Base-by-base conservation (phyloP, 2,888 invertebrate species). In the Dasysyrphus tricinctus region DNA sequence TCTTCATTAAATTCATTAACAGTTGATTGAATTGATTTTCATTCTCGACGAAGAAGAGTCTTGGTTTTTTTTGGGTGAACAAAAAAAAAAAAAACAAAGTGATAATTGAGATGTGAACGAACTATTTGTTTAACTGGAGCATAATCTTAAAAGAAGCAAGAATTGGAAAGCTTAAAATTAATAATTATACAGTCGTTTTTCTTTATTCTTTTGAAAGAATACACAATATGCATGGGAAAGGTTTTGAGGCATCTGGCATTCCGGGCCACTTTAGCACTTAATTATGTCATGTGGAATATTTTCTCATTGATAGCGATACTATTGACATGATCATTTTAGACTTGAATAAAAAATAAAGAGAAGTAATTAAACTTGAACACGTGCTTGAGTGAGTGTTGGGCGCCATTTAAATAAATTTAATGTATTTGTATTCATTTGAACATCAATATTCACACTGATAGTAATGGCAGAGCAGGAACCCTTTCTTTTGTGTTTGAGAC, bases 81-180 rank as follows among this genome's bases (percentile, higher is more conserved):
- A 12, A 37, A 19, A 61, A 24, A 74, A 24, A 74, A 49, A 74
- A 78, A 69, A 65, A 78, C 42, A 61, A 74, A 61, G 78, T 83
- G 82, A 70, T 83, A 83, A 83, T 83, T 83, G 61, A 83, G 82
- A 79, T 83, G 82, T 82, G 82, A 82, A 82, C 61, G 61, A 78
- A 78, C 54, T 82, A 16, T 65, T 34, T 69, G 61, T 44, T 51
- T 59, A 32, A 59, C 44, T 42, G 37, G 72, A 65, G 16, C 37
- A 54, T 54, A 54, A 32, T 54, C 32, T 54, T 24, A 29, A 51
- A 51, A 51, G 51, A 51, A 29, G 51, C 0, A 12, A 51, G 51
- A 51, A 51, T 51, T 51, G 24, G 51, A 29, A 51, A 51, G 24
- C 12, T 51, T 7, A 32, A 24, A 14, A 29, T 51, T 51, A 14